These are phyloP conservation scores for Eueides isabella DNA, from an alignment of 1,140 invertebrate genomes.

Conservation along the genomic window DNA sequence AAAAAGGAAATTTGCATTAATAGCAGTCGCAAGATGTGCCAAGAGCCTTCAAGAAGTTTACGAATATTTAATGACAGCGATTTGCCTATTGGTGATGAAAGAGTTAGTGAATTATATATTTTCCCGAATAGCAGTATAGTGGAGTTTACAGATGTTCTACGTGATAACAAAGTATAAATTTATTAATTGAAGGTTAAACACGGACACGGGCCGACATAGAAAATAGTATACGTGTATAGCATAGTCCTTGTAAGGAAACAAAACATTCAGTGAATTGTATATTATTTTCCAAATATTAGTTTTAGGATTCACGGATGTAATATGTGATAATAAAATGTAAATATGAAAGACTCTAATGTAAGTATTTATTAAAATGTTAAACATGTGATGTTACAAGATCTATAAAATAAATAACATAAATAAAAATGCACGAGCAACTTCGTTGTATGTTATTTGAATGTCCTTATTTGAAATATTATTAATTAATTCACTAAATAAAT, in stretches of 20 bases:
- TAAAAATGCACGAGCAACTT: background rate
- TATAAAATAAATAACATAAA: conserved; percentile 14
- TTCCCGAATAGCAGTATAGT: conserved; percentile 76
- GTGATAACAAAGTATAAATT: conserved; percentile 75
- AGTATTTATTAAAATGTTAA: conserved; percentile 37
- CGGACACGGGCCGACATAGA: background rate
- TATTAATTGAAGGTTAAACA: background rate
- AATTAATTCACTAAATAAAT: background rate
- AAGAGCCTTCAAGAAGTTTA: conserved; percentile 44
- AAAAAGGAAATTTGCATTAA: conserved; percentile 51
- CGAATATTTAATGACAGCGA: conserved; percentile 46
- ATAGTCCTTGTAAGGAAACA: conserved; percentile 47
- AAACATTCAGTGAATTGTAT: conserved; percentile 70
- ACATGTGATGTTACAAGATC: conserved; percentile 9
- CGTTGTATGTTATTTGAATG: background rate
- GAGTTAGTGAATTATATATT: conserved; percentile 73
- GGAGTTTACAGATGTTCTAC: conserved; percentile 70
- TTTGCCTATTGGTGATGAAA: conserved; percentile 64
- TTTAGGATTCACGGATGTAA: conserved; percentile 72
- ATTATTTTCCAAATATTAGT: conserved; percentile 72
- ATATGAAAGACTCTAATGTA: conserved; percentile 35
- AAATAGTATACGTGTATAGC: background rate
- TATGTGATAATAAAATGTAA: conserved; percentile 76
- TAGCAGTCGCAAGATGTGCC: conserved; percentile 38
- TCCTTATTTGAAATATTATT: background rate